Conservation (phyloP, 2,113 vertebrate genomes). For the Daboia siamensis region DNA sequence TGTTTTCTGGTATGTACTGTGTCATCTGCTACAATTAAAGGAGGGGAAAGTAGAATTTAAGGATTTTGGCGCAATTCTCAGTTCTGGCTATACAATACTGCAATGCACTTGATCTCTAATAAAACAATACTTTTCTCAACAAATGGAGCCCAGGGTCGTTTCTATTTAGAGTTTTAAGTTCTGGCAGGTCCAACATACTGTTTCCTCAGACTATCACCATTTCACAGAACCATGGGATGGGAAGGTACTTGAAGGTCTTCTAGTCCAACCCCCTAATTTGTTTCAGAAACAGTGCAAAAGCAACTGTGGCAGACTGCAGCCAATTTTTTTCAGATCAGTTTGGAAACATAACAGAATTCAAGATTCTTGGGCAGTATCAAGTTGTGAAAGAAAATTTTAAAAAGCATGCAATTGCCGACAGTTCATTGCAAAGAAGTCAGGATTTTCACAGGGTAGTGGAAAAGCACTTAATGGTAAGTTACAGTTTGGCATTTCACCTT, state of each 20-base stretch:
- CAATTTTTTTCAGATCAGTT: not conserved
- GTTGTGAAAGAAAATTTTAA: not conserved
- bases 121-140: not conserved
- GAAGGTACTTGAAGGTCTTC: not conserved
- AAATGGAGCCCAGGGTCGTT: not conserved
- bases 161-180: not conserved
- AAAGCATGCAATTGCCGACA: not conserved
- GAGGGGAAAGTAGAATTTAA: not conserved
- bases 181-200: not conserved
- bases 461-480: not conserved
- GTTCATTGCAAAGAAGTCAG: not conserved
- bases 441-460: not conserved
- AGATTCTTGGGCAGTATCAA: not conserved
- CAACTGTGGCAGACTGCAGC: not conserved
- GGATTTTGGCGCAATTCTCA: no score
- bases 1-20: not conserved
- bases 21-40: not conserved
- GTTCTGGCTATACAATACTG: not conserved
- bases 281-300: not conserved
- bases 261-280: not conserved
- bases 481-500: constrained; percentile 10
- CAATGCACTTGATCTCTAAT: not conserved
- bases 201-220: not conserved
- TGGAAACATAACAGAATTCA: not conserved
- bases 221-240: no score